These are phyloP conservation scores for Cydia pomonella DNA, from an alignment of 1,140 invertebrate genomes.

Conservation along the genomic window DNA sequence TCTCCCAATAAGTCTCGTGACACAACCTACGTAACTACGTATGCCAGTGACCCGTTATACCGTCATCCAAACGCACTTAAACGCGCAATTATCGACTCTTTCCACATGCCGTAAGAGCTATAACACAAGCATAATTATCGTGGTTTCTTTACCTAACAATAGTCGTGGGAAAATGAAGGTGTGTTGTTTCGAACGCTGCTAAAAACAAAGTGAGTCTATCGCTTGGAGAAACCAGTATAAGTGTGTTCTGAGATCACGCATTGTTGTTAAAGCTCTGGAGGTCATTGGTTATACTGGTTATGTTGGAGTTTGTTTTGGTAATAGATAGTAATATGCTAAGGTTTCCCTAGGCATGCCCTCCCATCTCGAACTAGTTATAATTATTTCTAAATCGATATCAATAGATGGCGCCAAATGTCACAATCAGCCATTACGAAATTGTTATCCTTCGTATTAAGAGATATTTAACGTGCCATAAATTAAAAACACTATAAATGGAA, in stretches of 20 bases:
- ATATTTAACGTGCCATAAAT: no score
- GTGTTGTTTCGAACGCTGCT: background rate
- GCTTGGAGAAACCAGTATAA: background rate
- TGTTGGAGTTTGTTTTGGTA: background rate
- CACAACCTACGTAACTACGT: background rate
- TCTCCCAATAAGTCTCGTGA: slow-evolving; percentile 4
- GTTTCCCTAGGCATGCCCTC: background rate
- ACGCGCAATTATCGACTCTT: background rate
- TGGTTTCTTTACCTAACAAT: slow-evolving; percentile 9
- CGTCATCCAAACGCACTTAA: background rate
- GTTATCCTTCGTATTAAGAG: no score
- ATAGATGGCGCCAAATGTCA: no score
- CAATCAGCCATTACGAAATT: no score
- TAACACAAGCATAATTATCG: background rate
- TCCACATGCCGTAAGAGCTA: background rate
- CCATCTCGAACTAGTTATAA: no score
- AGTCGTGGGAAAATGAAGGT: slow-evolving; percentile 9
- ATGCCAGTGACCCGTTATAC: slow-evolving; percentile 14
- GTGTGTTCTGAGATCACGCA: background rate
- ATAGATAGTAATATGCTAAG: background rate
- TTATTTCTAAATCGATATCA: no score
- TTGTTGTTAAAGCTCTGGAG: background rate
- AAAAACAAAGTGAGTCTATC: background rate
- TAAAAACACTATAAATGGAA: no score
- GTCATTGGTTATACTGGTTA: background rate